Conservation (phyloP, 2,113 vertebrate species). For the Condylura cristata region DNA sequence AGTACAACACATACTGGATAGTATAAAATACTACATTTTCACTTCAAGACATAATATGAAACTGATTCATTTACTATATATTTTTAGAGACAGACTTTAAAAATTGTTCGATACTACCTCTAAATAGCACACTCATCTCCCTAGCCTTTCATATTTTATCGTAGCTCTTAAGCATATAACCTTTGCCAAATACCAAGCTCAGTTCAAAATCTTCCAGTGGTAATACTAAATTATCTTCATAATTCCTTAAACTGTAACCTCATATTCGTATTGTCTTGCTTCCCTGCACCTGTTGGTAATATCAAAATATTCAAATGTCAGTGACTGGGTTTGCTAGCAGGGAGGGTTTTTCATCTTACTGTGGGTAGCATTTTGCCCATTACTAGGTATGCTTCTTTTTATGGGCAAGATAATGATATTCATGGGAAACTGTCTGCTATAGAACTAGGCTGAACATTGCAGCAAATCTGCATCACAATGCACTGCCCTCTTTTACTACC, state of each 20-base stretch:
- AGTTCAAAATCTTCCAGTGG: conserved; percentile 8
- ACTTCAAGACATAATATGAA: background rate
- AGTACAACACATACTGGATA: background rate
- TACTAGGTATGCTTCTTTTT: conserved; percentile 58
- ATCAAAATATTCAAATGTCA: conserved; percentile 53
- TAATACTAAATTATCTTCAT: background rate
- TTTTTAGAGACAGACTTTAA: background rate
- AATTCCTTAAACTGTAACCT: conserved; percentile 48
- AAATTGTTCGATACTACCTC: background rate
- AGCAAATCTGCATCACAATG: conserved; percentile 57
- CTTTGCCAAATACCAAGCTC: conserved; percentile 39
- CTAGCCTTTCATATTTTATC: conserved; percentile 19
- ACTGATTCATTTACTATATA: background rate
- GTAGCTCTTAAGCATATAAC: background rate
- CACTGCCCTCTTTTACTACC: background rate
- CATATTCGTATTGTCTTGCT: conserved; percentile 17
- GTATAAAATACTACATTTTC: background rate
- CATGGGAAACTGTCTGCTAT: conserved; percentile 59
- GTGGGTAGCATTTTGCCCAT: background rate
- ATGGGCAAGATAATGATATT: conserved; percentile 75
- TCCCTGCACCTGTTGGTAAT: conserved; percentile 19
- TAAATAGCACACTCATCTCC: conserved; percentile 4
- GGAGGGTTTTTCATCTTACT: conserved; percentile 34
- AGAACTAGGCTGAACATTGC: conserved; percentile 29
- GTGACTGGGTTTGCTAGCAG: background rate